A percentile compares a stretch with the other conserved stretches of the same genome.
These are phyloP conservation scores for Nowickia ferox DNA, from an alignment of 2,888 invertebrate species.

Conservation along the genomic window DNA sequence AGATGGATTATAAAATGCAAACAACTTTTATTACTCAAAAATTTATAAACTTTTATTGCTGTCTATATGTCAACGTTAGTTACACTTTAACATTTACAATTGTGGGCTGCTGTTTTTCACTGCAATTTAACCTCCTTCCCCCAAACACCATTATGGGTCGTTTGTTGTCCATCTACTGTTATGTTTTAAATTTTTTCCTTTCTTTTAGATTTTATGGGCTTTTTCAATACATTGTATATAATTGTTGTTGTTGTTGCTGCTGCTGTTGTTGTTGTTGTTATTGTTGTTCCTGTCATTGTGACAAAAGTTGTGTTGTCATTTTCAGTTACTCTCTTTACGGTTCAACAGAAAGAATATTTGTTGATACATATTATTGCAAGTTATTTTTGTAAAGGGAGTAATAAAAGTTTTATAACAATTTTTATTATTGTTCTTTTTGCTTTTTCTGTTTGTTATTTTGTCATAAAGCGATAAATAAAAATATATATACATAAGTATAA, in stretches of 20 bases:
- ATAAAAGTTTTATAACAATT: constrained; percentile 63
- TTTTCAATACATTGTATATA: constrained; percentile 23
- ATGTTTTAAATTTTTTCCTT: constrained; percentile 33
- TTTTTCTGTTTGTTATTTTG: constrained; percentile 28
- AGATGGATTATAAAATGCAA: constrained; percentile 9
- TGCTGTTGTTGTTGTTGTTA: constrained; percentile 36
- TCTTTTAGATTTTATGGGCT: constrained; percentile 45
- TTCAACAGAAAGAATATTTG: constrained; percentile 35
- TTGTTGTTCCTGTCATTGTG: constrained; percentile 54
- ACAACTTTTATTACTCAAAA: constrained; percentile 59
- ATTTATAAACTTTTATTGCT: constrained; percentile 60
- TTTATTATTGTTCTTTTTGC: constrained; percentile 26
- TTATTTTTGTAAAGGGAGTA: constrained; percentile 68
- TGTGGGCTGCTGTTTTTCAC: constrained; percentile 42
- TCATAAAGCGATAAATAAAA: constrained; percentile 45
- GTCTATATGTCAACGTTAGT: constrained; percentile 65
- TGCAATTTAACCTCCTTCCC: not conserved
- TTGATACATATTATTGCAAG: constrained; percentile 22
- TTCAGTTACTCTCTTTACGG: constrained; percentile 59
- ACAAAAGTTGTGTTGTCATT: constrained; percentile 67
- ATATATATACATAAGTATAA: not conserved
- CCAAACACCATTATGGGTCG: constrained; percentile 3
- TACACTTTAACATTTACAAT: constrained; percentile 56
- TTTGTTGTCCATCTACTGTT: constrained; percentile 50
- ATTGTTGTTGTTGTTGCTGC: constrained; percentile 34